Base-by-base conservation (phyloP, 2,113 vertebrate genomes). In the Zapus hudsonius region DNA sequence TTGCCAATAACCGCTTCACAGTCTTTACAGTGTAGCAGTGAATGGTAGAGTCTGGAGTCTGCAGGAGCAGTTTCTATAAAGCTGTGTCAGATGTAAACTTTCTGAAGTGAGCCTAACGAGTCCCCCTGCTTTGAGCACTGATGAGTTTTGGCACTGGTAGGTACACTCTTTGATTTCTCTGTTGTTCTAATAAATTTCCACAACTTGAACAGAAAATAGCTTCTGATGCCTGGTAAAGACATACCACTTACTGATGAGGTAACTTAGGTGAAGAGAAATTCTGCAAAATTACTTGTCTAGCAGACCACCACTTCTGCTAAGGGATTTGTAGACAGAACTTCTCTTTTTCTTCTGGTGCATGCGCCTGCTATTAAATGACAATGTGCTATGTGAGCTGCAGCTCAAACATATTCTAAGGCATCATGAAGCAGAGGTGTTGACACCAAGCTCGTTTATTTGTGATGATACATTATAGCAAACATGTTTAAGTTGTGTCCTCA, bases 211-310 rank as follows among this genome's bases (percentile, higher is more conserved):
- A 97, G 96, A 95, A 94, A 94, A 16, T 31, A 12, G 92, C 87
- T 95, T 95, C 93, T 75, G 85, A 93, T 76, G 95, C 92, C 40
- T 92, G 95, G 73, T 22, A 94, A 93, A 96, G 89, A 97, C 96
- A 96, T 94, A 97, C 97, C 98, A 98, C 98, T 98, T 98, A 97
- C 93, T 97, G 97, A 97, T 95, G 96, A 96, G 96, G 94, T 97
- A 95, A 96, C 22, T 89, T 82, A 96, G 96, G 96, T 94, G 67
- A 95, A 96, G 96, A n/a, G n/a, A 98, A 95, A 95, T 73, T 93
- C 92, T 92, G 95, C 92, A n/a, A n/a, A 92, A 95, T 96, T 95
- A 96, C 92, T 94, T 92, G 67, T 86, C 91, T 89, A 76, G 84
- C 89, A 95, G 92, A 86, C 67, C 87, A 86, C 90, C 75, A 86